Evolutionary conservation across 2,113 vertebrate species (phyloP).

Genomic region (Synchiropus splendidus): DNA sequence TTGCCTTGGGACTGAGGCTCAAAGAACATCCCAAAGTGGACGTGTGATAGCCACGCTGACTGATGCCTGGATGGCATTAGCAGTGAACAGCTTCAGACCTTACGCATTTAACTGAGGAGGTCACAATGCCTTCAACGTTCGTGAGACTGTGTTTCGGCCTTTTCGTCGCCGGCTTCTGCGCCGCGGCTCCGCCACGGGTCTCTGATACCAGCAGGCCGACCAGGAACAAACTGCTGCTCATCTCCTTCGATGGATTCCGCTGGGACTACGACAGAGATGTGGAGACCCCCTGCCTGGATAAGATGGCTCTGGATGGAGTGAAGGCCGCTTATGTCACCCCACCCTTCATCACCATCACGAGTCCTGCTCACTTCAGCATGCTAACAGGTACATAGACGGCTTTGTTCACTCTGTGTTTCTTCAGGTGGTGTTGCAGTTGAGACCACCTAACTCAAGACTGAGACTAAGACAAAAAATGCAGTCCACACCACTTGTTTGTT

Average conservation of each 20-base stretch:
- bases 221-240: slow-evolving; percentile 66
- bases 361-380: slow-evolving; percentile 80
- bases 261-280: slow-evolving; percentile 76
- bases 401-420: not conserved
- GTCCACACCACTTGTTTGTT: no score
- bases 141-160: slow-evolving; percentile 3
- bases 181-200: not conserved
- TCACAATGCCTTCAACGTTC: not conserved
- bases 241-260: slow-evolving; percentile 69
- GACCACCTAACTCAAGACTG: no score
- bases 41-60: no score
- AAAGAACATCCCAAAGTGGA: no score
- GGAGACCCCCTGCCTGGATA: slow-evolving; percentile 74
- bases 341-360: slow-evolving; percentile 73
- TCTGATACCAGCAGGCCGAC: not conserved
- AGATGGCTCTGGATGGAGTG: slow-evolving; percentile 70
- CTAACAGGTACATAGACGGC: slow-evolving; percentile 83
- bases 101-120: no score
- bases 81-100: no score
- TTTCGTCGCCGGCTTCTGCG: not conserved
- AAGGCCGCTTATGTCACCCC: slow-evolving; percentile 75
- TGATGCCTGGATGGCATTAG: no score
- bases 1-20: no score
- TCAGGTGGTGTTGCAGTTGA: no score
- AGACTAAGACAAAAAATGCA: no score